Evolutionary conservation across 2,797 vertebrate genomes (phyloP), one percentile per base, ranked within the genome.

Genomic region (Erethizon dorsatum): DNA sequence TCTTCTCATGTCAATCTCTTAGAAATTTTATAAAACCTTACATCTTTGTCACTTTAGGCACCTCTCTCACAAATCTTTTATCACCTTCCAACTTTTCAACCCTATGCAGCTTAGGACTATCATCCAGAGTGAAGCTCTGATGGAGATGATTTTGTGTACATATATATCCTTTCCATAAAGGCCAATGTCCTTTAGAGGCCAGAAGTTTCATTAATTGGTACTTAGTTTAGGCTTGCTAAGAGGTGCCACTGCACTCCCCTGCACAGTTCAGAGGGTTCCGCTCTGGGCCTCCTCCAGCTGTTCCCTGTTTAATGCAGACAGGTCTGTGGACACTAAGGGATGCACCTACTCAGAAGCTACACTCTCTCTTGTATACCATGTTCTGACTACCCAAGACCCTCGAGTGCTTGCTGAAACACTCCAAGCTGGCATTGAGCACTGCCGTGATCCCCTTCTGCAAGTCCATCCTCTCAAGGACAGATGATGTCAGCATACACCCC

Each of bases 1-100:
- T 92, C 95, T 96, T 88, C 45, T 86, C 24, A 89, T 14, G 37
- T 41, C 28, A 50, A 28, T 63, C 37, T 47, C 24, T 92, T 82
- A 41, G 56, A 93, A 73, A 67, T 80, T 69, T 75, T 61, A 50
- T 75, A 69, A 50, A 79, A 65, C 71, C 5, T 28, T 75, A 10
- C 4, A 45, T 61, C 22, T 77, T 82, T 94, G 41, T 94, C 26
- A 95, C 47, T 87, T 50, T 33, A 91, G 10, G 15, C 2, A 92
- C 6, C 2, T 47, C 33, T 92, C 47, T 45, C n/a, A 63, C 6
- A 88, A 80, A 83, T 71, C 73, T 77, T 94, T 63, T 85, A 45
- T 88, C 26, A 47, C 10, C 5, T 71, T 91, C n/a, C 61, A 63
- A 91, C 13, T 65, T 88, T 77, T 87, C 33, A 57, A 52, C 11